Evolutionary conservation across 2,888 invertebrate species (phyloP), one percentile per base, ranked within the genome.

Genomic region (Nemoura dubitans): DNA sequence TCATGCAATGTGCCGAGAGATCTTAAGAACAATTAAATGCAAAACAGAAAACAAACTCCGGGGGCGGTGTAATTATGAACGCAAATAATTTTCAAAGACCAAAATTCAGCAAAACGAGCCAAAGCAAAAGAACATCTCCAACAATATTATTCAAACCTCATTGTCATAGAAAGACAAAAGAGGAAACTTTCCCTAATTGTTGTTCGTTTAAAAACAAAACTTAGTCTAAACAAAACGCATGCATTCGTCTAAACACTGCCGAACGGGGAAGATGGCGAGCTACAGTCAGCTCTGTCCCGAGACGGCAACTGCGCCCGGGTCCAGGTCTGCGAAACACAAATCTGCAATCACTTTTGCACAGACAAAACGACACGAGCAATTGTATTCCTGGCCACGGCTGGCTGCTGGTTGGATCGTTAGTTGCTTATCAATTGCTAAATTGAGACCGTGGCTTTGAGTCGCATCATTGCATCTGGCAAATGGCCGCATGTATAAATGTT

Each of bases 31-130:
- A 59, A 59, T 59, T 59, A 59, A 59, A 59, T 59, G 14, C 59
- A 59, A 59, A 59, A 59, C 59, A 59, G 59, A 59, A 59, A 59
- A 59, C 59, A 59, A 59, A 59, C 59, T 59, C 59, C 59, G 59
- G 14, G 59, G 59, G 59, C 59, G 59, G 14, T 59, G 59, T 59
- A 59, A 59, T 59, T 59, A 59, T 59, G 59, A 59, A 59, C 59
- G 59, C 59, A 59, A 59, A 59, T 59, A 59, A 59, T 59, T 59
- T 59, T 59, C 59, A 59, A 59, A 59, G 59, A 59, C 59, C 59
- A 59, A 59, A 59, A 59, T 59, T 59, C 59, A 59, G 59, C 59
- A 59, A 59, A 59, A 59, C 59, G 59, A 59, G 59, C 59, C 2
- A 59, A 59, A 21, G 59, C 59, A 59, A 59, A 59, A 59, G 59